phyloP scores from a whole-genome alignment of 2,888 invertebrate species.

The Dendrolimus houi region DNA sequence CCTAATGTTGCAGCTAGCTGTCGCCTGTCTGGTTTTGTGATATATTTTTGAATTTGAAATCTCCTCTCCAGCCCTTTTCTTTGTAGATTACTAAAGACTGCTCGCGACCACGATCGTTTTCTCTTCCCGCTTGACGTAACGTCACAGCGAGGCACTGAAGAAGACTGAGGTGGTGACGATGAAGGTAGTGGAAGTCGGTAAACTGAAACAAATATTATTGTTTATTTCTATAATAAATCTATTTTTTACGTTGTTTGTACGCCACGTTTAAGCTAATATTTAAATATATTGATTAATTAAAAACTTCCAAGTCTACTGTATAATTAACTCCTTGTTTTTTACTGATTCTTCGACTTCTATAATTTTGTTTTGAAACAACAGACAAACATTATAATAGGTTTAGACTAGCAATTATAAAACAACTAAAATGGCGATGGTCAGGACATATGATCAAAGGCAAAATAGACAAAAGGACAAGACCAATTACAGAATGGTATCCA shows the following conservation, averaged over 20 bases:
- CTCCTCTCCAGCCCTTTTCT: constrained; percentile 94
- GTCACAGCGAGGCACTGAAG: constrained; percentile 56
- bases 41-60: constrained; percentile 96
- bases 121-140: constrained; percentile 79
- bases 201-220: constrained; percentile 30
- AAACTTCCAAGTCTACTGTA: too few species aligned
- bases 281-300: too few species aligned
- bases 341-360: too few species aligned
- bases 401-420: too few species aligned
- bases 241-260: neutral
- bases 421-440: too few species aligned
- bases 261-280: too few species aligned
- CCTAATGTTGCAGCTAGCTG: constrained; percentile 94
- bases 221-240: neutral
- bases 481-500: too few species aligned
- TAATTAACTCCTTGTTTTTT: too few species aligned
- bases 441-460: too few species aligned
- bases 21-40: constrained; percentile 94
- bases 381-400: too few species aligned
- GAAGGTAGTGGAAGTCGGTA: constrained; percentile 60
- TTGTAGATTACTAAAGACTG: constrained; percentile 95
- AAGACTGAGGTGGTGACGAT: constrained; percentile 44
- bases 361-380: too few species aligned
- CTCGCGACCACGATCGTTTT: constrained; percentile 95
- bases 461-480: too few species aligned